These are phyloP conservation scores for Actinia tenebrosa DNA, from an alignment of 64 coral and sea anemone genomes.

Conservation along the genomic window DNA sequence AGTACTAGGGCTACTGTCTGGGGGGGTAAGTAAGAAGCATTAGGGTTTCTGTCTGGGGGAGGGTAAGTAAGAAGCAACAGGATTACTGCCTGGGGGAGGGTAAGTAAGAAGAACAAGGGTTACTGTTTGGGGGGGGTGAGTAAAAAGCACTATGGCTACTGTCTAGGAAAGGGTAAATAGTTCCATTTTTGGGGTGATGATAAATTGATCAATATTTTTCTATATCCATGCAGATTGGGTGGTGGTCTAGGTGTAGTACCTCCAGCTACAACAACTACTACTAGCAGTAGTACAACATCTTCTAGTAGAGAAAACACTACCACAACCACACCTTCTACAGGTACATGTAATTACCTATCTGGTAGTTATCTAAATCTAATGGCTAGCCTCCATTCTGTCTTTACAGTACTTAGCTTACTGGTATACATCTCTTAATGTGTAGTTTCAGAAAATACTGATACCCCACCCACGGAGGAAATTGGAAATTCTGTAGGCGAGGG, in stretches of 20 bases:
- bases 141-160: background rate
- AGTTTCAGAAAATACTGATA: too few species aligned
- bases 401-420: too few species aligned
- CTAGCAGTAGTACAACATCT: constrained; percentile 26
- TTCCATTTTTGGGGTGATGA: too few species aligned
- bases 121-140: constrained; percentile 28
- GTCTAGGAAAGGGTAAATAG: too few species aligned
- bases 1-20: constrained; percentile 18
- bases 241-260: constrained; percentile 8
- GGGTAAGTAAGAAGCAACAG: background rate
- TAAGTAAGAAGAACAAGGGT: constrained; percentile 46
- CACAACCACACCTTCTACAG: constrained; percentile 34
- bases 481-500: too few species aligned
- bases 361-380: too few species aligned
- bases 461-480: too few species aligned
- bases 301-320: constrained; percentile 25
- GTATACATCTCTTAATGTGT: too few species aligned
- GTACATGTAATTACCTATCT: background rate
- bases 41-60: constrained; percentile 33
- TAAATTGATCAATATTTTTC: too few species aligned
- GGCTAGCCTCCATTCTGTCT: too few species aligned
- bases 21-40: background rate
- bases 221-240: background rate
- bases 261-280: constrained; percentile 19
- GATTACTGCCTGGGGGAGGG: too few species aligned